Evolutionary conservation across 2,113 vertebrate species (phyloP), one percentile per base, ranked within the genome.

Genomic region (Siphamia tubifer): DNA sequence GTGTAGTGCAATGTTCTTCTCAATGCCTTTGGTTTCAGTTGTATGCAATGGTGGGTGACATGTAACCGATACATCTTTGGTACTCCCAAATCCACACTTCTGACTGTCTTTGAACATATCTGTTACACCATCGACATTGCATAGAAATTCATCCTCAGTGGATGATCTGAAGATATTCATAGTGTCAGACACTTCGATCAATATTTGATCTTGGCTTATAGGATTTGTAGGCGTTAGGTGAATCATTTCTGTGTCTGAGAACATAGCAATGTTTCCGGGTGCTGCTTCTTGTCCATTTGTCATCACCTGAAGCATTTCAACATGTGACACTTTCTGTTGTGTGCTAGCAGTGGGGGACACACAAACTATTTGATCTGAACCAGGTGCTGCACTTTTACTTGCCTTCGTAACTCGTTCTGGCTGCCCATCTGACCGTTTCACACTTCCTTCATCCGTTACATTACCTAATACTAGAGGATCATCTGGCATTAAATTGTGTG

Each of bases 21-120:
- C 70, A 6, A 21, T 1, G 13, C 20, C 65, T 88, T 89, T 83
- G 38, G 69, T 66, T 74, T 70, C 74, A 49, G n/a, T 36, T 27
- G 28, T 15, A 17, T 52, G 40, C 20, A 51, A 42, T 2, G 16
- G 17, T 40, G 38, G 16, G 5, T 79, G 71, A 42, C 10, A 36
- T 21, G 34, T 24, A 24, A 49, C 20, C 28, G 65, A 64, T 1
- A 5, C 3, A 21, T 52, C 63, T 53, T 84, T 75, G 24, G 58
- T 10, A 27, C 66, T 77, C 5, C 42, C 48, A 42, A 48, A 48
- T 30, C 27, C 48, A 65, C 3, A 47, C 2, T 25, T 45, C 21
- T 72, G 48, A 1, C n/a, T 21, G 4, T 48, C 53, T 47, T 36
- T 38, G 5, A 48, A 13, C 25, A 35, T 56, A 36, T 49, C 43